phyloP scores from a whole-genome alignment of 1,140 invertebrate genomes.

The Pachypsylla venusta region DNA sequence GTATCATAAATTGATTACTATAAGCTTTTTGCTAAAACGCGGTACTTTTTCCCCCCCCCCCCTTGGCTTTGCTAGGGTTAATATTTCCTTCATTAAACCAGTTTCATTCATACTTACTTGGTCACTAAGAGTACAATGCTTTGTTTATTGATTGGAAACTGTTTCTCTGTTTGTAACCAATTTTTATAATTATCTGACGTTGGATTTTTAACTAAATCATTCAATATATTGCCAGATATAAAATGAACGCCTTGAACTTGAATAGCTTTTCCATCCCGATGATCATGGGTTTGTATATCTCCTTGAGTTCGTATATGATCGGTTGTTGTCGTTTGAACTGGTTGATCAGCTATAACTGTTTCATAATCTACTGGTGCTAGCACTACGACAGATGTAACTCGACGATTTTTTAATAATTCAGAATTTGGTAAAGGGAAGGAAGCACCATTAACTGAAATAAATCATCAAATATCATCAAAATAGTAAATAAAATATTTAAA shows the following conservation, averaged over 20 bases:
- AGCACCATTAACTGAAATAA: conserved; percentile 50
- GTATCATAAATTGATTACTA: too few species aligned
- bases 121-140: conserved; percentile 63
- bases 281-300: background rate
- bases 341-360: conserved; percentile 29
- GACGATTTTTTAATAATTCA: conserved; percentile 49
- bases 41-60: too few species aligned
- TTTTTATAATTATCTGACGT: conserved; percentile 57
- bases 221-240: conserved; percentile 48
- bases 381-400: conserved; percentile 64
- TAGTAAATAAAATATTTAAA: too few species aligned
- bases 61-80: too few species aligned
- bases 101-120: conserved; percentile 40
- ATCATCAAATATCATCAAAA: too few species aligned
- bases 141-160: conserved; percentile 50
- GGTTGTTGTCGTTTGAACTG: conserved; percentile 12
- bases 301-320: background rate
- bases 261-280: conserved; percentile 16
- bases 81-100: background rate
- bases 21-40: too few species aligned
- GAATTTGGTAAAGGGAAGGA: conserved; percentile 65
- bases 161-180: conserved; percentile 59
- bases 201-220: conserved; percentile 55
- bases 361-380: conserved; percentile 59
- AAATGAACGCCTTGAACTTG: conserved; percentile 36